phyloP scores from a whole-genome alignment of 1,140 invertebrate genomes.

The Cardiocondyla obscurior region DNA sequence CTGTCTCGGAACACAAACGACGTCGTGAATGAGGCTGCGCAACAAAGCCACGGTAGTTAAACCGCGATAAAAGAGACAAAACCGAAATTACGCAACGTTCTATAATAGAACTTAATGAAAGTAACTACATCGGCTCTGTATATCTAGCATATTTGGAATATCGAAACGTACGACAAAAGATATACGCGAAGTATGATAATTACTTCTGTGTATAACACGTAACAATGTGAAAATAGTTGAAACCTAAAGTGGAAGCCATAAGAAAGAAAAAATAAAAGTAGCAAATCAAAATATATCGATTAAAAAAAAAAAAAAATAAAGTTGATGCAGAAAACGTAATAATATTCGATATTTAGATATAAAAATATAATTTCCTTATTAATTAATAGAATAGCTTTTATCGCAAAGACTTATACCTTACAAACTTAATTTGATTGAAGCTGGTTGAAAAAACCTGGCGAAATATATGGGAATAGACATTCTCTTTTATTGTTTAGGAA shows the following conservation, averaged over 20 bases:
- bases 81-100: background rate
- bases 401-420: background rate
- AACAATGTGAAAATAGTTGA: background rate
- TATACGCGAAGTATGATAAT: background rate
- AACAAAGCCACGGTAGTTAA: background rate
- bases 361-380: background rate
- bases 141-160: background rate
- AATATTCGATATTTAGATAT: constrained; percentile 4
- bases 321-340: background rate
- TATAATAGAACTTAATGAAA: background rate
- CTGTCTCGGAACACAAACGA: background rate
- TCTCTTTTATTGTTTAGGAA: constrained; percentile 36
- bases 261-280: background rate
- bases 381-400: background rate
- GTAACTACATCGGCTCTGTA: background rate
- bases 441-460: too few species aligned
- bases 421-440: background rate
- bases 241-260: background rate
- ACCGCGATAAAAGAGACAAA: constrained; percentile 14
- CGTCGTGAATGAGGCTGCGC: background rate
- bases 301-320: background rate
- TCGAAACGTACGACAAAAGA: background rate
- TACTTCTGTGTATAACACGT: background rate
- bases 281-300: background rate
- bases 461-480: background rate